phyloP scores from a whole-genome alignment of 2,113 vertebrate genomes.

The Peromyscus californicus region DNA sequence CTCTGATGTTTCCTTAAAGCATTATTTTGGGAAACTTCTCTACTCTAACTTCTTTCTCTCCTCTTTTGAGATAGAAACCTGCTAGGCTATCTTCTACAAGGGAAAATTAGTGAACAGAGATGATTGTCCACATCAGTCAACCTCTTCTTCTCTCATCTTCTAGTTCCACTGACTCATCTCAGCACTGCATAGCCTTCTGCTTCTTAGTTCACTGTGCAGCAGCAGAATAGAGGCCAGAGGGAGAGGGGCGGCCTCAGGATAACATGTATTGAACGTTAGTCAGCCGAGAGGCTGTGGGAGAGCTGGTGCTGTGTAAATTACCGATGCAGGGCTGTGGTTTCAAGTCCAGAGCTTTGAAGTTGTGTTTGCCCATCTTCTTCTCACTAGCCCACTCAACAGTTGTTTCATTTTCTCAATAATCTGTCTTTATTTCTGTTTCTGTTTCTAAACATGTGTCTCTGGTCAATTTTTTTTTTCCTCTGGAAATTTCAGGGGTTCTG shows the following conservation, averaged over 20 bases:
- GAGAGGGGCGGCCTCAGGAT: not conserved
- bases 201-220: not conserved
- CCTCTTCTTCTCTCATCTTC: not conserved
- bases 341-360: not conserved
- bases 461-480: not conserved
- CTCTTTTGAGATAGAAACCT: not conserved
- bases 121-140: not conserved
- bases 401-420: not conserved
- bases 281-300: not conserved
- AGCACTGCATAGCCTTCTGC: not conserved
- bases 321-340: not conserved
- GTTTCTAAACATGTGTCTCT: not conserved
- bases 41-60: not conserved
- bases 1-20: not conserved
- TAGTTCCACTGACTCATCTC: not conserved
- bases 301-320: not conserved
- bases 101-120: not conserved
- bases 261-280: not conserved
- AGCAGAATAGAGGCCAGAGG: not conserved
- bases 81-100: not conserved
- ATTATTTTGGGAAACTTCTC: slow-evolving; percentile 16
- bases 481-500: not conserved
- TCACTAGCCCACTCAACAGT: not conserved
- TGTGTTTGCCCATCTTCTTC: not conserved
- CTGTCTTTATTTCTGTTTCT: not conserved